Conservation (phyloP, 2,797 vertebrate genomes). For the Paramormyrops hopkinsi region DNA sequence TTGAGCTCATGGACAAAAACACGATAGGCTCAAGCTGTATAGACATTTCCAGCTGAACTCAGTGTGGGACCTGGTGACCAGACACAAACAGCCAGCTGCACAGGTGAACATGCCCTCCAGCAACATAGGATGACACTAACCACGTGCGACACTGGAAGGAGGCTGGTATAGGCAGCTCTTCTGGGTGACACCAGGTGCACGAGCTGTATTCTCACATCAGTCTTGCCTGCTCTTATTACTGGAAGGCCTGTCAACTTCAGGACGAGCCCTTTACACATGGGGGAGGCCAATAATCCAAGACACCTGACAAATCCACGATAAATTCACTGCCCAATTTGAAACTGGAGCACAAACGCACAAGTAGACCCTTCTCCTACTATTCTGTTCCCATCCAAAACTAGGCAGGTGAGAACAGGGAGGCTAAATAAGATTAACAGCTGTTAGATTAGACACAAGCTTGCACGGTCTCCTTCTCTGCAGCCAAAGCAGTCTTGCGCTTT, state of each 20-base stretch:
- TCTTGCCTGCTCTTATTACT: not conserved
- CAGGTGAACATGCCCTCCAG: not conserved
- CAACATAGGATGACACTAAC: not conserved
- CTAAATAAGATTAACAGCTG: slow-evolving; percentile 23
- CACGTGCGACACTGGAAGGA: not conserved
- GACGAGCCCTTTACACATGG: not conserved
- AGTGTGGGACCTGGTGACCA: not conserved
- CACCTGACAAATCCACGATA: not conserved
- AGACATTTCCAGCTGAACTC: not conserved
- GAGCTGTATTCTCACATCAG: not conserved
- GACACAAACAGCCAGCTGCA: not conserved
- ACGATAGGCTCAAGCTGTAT: not conserved
- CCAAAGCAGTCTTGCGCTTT: slow-evolving; percentile 8
- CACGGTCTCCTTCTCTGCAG: slow-evolving; percentile 21
- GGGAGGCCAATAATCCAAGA: not conserved
- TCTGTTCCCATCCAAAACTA: not conserved
- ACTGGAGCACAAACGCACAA: not conserved
- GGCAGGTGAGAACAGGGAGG: not conserved
- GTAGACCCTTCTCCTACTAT: not conserved
- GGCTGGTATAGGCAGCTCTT: not conserved
- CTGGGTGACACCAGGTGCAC: not conserved
- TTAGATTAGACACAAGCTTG: slow-evolving; percentile 25
- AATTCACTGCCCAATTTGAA: not conserved
- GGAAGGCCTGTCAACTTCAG: not conserved
- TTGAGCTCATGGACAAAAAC: not conserved